phyloP scores from a whole-genome alignment of 2,797 vertebrate genomes.

The Stomatorhinus walkeri region DNA sequence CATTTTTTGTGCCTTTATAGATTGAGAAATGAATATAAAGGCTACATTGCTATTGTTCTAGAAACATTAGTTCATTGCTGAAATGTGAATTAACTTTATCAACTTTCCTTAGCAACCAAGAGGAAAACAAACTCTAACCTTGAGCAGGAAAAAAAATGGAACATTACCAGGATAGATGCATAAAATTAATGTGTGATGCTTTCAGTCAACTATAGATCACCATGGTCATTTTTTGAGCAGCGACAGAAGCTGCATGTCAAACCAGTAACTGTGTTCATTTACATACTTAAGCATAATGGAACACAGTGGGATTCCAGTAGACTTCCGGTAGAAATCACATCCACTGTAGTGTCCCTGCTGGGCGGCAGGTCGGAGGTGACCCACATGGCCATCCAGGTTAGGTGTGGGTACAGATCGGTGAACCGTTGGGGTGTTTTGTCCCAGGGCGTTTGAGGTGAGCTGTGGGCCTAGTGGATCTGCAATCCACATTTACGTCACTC shows the following conservation, averaged over 20 bases:
- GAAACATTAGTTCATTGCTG: neutral
- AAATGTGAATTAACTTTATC: neutral
- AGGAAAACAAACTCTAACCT: neutral
- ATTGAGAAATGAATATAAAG: neutral
- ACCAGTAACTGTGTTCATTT: neutral
- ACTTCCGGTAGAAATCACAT: neutral
- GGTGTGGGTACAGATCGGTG: neutral
- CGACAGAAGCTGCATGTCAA: neutral
- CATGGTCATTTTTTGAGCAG: neutral
- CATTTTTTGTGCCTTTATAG: neutral
- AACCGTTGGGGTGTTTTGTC: neutral
- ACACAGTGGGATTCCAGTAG: neutral
- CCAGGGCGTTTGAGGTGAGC: neutral
- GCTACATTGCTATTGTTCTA: neutral
- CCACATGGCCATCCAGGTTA: neutral
- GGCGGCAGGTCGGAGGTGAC: neutral
- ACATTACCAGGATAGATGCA: neutral
- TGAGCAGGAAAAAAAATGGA: neutral
- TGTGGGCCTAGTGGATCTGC: neutral
- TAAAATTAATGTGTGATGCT: neutral
- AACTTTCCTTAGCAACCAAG: conserved; percentile 1
- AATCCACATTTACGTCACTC: neutral
- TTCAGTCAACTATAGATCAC: neutral
- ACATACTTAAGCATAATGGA: neutral
- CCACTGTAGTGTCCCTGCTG: neutral